Base-by-base conservation (phyloP, 2,888 invertebrate genomes). In the Liposcelis brunnea region DNA sequence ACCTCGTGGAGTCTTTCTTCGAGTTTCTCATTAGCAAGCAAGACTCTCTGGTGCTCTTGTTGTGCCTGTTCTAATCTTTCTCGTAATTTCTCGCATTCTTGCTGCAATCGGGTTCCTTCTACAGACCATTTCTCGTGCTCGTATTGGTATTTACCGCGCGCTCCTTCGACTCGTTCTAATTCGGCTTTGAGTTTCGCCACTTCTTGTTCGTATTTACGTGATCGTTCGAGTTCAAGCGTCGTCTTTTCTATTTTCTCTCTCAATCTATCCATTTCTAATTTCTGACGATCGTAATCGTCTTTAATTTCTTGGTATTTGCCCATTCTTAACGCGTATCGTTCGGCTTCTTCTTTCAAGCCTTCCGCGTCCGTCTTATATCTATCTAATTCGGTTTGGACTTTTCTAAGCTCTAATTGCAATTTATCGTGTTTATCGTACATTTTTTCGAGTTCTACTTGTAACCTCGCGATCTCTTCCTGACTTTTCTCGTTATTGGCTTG, bases 371-470 rank as follows among this genome's bases (percentile, higher is more conserved):
- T 64, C 47, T 75, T 72, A 15, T 74, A 66, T 55, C 78, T 71
- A 49, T 80, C 84, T 45, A 80, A 68, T 54, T 85, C 84, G 1
- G 74, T 74, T 57, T 87, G 85, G 8, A 85, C 75, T 59, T 84
- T 79, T 52, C 87, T 71, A 51, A 87, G 68, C 56, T 90, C 90
- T 10, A 76, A 70, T 54, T 87, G 81, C 47, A 78, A 74, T 59
- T 86, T 81, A 54, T 90, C 90, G 57, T 86, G 83, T 55, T 89
- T 87, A 57, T 90, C 90, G 56, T 85, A 84, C 70, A 86, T 79
- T 63, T 89, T 90, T 59, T 90, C 90, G 37, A 85, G 70, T 64
- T 90, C 90, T 44, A 86, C 70, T 58, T 87, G 84, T 55, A 87
- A 74, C 55, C 87, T 71, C 1, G 85, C 80, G 54, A 85, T 74